phyloP scores from a whole-genome alignment of 2,797 vertebrate genomes.

The Acanthopagrus latus region DNA sequence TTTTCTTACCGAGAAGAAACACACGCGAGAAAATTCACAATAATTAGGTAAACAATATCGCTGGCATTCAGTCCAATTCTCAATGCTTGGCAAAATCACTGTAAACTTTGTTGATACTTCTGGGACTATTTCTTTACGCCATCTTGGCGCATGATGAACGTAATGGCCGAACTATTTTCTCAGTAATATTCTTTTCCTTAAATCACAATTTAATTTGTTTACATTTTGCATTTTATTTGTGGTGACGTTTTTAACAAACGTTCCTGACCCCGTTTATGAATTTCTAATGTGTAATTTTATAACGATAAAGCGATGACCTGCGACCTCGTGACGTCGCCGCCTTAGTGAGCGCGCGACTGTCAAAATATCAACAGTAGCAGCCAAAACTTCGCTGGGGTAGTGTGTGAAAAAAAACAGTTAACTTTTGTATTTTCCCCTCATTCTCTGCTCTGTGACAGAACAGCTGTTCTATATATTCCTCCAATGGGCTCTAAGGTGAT shows the following conservation, averaged over 20 bases:
- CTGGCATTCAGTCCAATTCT: fast-evolving
- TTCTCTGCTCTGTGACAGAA: neutral
- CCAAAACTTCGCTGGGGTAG: fast-evolving
- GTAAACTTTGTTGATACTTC: neutral
- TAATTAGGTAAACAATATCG: fast-evolving
- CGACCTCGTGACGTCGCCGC: constrained; percentile 62
- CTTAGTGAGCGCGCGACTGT: constrained; percentile 68
- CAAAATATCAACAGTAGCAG: constrained; percentile 50
- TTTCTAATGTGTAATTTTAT: neutral
- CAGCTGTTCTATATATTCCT: fast-evolving
- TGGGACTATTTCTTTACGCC: constrained; percentile 76
- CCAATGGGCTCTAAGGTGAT: constrained; percentile 70
- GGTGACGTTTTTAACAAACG: fast-evolving
- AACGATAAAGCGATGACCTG: neutral
- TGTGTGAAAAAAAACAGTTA: neutral
- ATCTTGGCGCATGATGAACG: constrained; percentile 43
- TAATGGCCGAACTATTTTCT: constrained; percentile 70
- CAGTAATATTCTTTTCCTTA: neutral
- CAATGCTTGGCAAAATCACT: fast-evolving
- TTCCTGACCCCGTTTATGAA: fast-evolving
- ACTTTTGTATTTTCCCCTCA: neutral
- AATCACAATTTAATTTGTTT: neutral
- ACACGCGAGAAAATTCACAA: fast-evolving
- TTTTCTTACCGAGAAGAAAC: fast-evolving
- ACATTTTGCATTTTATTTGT: fast-evolving